A percentile compares a stretch with the other conserved stretches of the same genome.
phyloP scores from a whole-genome alignment of 1,140 invertebrate species.

The Homarus americanus region DNA sequence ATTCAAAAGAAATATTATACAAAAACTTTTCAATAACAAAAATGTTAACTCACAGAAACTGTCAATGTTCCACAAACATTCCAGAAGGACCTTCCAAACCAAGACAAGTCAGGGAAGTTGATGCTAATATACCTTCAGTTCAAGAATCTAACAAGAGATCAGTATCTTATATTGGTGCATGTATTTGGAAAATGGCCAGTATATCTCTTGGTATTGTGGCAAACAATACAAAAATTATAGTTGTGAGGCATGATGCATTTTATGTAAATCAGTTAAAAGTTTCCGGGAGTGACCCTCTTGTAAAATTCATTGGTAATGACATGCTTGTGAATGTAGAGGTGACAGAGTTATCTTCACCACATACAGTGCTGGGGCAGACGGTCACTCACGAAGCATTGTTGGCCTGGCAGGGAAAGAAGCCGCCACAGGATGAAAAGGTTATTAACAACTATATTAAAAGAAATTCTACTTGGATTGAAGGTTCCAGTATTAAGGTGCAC shows the following conservation, averaged over 20 bases:
- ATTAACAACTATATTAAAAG: not conserved
- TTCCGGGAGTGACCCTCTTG: not conserved
- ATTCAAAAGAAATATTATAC: too few species aligned
- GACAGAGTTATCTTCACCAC: not conserved
- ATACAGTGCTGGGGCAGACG: not conserved
- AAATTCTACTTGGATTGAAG: not conserved
- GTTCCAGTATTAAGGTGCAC: not conserved
- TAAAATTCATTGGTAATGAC: not conserved
- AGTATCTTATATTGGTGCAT: not conserved
- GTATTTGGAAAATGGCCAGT: not conserved
- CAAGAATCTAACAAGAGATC: not conserved
- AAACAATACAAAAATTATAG: not conserved
- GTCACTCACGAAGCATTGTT: not conserved
- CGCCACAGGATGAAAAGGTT: not conserved
- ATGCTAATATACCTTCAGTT: not conserved
- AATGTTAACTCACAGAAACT: not conserved
- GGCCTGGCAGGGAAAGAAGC: not conserved
- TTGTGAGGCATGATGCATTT: not conserved
- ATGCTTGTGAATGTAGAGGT: not conserved
- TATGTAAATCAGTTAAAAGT: not conserved
- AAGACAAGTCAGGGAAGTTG: not conserved
- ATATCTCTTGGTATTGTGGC: not conserved
- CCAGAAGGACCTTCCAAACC: not conserved
- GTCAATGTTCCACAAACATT: not conserved
- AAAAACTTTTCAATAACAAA: not conserved